These are phyloP conservation scores for Brassicogethes aeneus DNA, from an alignment of 2,888 invertebrate species.

Conservation along the genomic window DNA sequence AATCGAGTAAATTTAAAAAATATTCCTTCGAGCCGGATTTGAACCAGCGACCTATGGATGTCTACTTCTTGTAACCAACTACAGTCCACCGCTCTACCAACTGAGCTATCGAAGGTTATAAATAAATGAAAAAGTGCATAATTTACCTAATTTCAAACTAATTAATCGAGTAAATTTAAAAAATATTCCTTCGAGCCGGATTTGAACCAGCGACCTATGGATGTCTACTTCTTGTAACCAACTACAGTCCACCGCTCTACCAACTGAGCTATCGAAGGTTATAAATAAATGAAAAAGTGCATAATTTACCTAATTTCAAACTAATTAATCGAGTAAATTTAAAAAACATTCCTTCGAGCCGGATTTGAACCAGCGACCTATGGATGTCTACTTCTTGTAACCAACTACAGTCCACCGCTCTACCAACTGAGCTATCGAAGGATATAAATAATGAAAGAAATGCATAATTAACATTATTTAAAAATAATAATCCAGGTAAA, in stretches of 20 bases:
- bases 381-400: slow-evolving; percentile 40
- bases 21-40: slow-evolving; percentile 28
- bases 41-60: slow-evolving; percentile 44
- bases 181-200: slow-evolving; percentile 32
- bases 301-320: no score
- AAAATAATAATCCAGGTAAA: no score
- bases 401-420: slow-evolving; percentile 37
- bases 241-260: slow-evolving; percentile 39
- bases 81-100: slow-evolving; percentile 40
- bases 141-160: no score
- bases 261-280: slow-evolving; percentile 38
- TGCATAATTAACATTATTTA: no score
- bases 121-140: no score
- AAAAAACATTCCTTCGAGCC: slow-evolving; percentile 30
- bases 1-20: no score
- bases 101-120: slow-evolving; percentile 38
- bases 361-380: slow-evolving; percentile 44
- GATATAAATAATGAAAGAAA: no score
- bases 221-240: slow-evolving; percentile 29
- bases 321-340: no score
- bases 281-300: no score
- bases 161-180: no score
- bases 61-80: no score
- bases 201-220: slow-evolving; percentile 47
- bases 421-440: slow-evolving; percentile 39